These are phyloP conservation scores for Euwallacea similis DNA, from an alignment of 1,140 invertebrate genomes.

Conservation along the genomic window DNA sequence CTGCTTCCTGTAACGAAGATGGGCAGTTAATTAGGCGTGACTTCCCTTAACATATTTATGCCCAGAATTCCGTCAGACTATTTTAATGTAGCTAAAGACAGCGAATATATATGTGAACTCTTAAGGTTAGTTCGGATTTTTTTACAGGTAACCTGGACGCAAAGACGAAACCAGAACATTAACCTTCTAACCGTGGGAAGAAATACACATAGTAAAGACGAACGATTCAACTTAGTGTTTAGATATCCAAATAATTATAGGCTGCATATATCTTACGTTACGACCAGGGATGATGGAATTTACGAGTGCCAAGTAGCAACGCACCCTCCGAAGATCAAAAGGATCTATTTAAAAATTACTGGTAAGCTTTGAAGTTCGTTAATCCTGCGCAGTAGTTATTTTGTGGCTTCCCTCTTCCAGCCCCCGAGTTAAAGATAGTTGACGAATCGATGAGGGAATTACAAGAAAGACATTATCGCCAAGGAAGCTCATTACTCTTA, in stretches of 20 bases:
- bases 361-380: constrained; percentile 46
- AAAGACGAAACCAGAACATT: constrained; percentile 69
- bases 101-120: background rate
- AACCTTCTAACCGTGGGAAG: constrained; percentile 76
- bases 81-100: too few species aligned
- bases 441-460: constrained; percentile 68
- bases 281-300: constrained; percentile 71
- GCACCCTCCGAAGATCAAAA: constrained; percentile 73
- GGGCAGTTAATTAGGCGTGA: too few species aligned
- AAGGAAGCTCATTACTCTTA: constrained; percentile 70
- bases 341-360: constrained; percentile 64
- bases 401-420: constrained; percentile 48
- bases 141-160: constrained; percentile 76
- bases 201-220: constrained; percentile 73
- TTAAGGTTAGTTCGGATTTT: constrained; percentile 3
- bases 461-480: constrained; percentile 72
- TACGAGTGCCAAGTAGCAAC: constrained; percentile 88
- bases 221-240: constrained; percentile 72
- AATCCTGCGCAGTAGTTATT: background rate
- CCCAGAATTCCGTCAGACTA: too few species aligned
- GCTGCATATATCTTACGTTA: constrained; percentile 75
- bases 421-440: constrained; percentile 67
- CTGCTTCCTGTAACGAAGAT: too few species aligned
- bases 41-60: too few species aligned
- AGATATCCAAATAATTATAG: constrained; percentile 85